Conservation (phyloP, 2,888 invertebrate genomes). For the Pycnomerus fuliginosus region DNA sequence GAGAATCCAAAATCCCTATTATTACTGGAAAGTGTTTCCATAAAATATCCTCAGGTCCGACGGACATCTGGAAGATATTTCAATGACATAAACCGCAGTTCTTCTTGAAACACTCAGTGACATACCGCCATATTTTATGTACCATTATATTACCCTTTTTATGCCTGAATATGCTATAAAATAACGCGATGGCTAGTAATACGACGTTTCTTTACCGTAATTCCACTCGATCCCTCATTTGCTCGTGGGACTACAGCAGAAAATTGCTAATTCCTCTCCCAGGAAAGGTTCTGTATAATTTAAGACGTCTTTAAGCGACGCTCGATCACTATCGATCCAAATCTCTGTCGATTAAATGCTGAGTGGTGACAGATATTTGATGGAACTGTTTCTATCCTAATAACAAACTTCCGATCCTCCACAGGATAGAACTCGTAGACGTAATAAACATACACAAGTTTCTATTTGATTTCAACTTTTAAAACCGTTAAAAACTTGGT, state of each 20-base stretch:
- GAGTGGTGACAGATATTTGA: no score
- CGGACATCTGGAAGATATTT: slow-evolving; percentile 23
- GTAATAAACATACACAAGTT: no score
- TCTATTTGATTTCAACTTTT: no score
- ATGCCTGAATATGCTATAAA: slow-evolving; percentile 21
- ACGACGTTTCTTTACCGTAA: no score
- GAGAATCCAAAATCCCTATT: no score
- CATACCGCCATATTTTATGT: slow-evolving; percentile 13
- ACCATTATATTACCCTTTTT: slow-evolving; percentile 20
- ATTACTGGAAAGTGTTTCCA: slow-evolving; percentile 16
- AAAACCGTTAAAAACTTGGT: no score
- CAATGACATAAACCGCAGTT: slow-evolving; percentile 21
- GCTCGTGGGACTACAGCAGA: neutral
- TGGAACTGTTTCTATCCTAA: no score
- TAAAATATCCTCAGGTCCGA: slow-evolving; percentile 13
- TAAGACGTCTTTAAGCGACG: neutral
- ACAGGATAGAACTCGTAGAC: no score
- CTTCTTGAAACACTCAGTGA: slow-evolving; percentile 18
- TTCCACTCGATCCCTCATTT: slow-evolving; percentile 10
- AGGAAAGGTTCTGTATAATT: neutral
- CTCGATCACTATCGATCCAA: slow-evolving; percentile 13
- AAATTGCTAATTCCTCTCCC: neutral
- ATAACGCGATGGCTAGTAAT: slow-evolving; percentile 10
- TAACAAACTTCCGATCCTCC: no score
- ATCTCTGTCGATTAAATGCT: slow-evolving; percentile 7